Conservation (phyloP, 2,888 invertebrate genomes). For the Tetranychus truncatus region DNA sequence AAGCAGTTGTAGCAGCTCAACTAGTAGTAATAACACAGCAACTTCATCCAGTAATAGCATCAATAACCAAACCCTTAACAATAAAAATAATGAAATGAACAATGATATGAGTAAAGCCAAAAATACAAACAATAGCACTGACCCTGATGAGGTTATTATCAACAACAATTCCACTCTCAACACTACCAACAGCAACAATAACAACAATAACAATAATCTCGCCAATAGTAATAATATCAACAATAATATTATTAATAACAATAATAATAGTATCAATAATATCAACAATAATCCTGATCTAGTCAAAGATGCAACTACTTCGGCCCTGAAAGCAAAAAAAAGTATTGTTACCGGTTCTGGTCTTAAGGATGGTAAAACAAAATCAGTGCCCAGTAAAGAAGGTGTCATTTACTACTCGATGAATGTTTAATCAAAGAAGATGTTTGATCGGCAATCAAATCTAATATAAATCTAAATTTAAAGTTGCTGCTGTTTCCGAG, state of each 20-base stretch:
- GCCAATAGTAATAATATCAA: not conserved
- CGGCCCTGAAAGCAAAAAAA: conserved; percentile 3
- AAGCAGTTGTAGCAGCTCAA: not conserved
- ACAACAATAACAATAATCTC: not conserved
- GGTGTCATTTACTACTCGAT: conserved; percentile 26
- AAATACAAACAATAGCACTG: not conserved
- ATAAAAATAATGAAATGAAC: conserved; percentile 15
- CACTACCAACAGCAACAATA: not conserved
- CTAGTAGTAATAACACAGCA: not conserved
- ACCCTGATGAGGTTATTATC: not conserved
- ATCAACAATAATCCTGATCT: conserved; percentile 14
- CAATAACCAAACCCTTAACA: conserved; percentile 19
- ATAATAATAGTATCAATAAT: not conserved
- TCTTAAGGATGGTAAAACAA: conserved; percentile 8
- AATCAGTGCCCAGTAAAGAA: conserved; percentile 12
- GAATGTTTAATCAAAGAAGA: conserved; percentile 23
- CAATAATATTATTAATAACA: not conserved
- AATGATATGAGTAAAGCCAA: conserved; percentile 15
- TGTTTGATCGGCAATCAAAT: not conserved
- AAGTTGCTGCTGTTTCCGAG: not conserved
- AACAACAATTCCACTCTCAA: not conserved
- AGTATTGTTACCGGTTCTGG: not conserved
- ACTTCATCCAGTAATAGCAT: not conserved
- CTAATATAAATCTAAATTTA: not conserved
- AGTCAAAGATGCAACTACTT: conserved; percentile 14